phyloP scores from a whole-genome alignment of 1,140 invertebrate species.

The Neodiprion virginianus region DNA sequence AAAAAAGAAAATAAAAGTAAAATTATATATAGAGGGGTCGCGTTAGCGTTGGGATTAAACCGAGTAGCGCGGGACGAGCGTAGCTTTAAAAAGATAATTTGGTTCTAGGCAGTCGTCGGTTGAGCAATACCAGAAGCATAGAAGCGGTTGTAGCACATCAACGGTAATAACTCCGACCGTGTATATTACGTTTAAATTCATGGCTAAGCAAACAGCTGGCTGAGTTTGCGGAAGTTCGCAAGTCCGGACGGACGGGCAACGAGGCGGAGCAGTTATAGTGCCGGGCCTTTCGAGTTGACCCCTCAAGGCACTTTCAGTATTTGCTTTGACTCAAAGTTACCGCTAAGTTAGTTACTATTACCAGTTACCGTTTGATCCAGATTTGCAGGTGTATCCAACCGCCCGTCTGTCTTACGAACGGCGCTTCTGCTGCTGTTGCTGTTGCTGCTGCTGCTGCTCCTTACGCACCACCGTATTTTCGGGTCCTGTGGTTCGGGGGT shows the following conservation, averaged over 20 bases:
- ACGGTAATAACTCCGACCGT: not conserved
- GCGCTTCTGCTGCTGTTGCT: too few relatives aligned
- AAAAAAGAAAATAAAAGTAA: not conserved
- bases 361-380: conserved; percentile 9
- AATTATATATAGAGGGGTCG: not conserved
- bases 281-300: conserved; percentile 27
- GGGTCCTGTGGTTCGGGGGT: conserved; percentile 1
- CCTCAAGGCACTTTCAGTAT: conserved; percentile 44
- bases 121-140: too few relatives aligned
- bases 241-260: conserved; percentile 33
- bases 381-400: not conserved
- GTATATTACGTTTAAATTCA: conserved; percentile 6
- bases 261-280: conserved; percentile 14
- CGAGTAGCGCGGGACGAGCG: too few relatives aligned
- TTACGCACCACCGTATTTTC: not conserved
- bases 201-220: not conserved
- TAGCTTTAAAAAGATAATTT: too few relatives aligned
- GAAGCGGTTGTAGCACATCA: not conserved
- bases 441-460: not conserved
- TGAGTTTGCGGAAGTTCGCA: conserved; percentile 17
- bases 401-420: too few relatives aligned
- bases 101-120: too few relatives aligned
- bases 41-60: too few relatives aligned
- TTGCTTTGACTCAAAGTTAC: conserved; percentile 50
- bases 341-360: conserved; percentile 40